phyloP scores from a whole-genome alignment of 2,797 vertebrate genomes.

The Telmatherina bonti region DNA sequence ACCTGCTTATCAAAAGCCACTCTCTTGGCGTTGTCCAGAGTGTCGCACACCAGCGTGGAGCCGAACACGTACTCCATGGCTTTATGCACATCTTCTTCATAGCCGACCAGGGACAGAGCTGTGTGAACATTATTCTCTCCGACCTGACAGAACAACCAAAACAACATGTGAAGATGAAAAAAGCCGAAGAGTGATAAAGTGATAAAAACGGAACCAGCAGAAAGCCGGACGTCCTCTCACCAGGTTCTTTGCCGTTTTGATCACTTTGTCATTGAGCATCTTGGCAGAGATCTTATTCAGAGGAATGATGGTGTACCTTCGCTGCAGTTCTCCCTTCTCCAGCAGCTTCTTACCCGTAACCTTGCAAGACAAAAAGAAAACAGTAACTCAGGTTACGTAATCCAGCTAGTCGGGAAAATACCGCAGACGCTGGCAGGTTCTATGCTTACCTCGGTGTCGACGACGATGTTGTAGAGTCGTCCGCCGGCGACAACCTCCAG shows the following conservation, averaged over 20 bases:
- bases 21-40: constrained; percentile 92
- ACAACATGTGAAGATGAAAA: neutral
- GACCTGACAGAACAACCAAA: constrained; percentile 76
- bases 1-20: constrained; percentile 94
- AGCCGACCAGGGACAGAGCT: constrained; percentile 89
- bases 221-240: constrained; percentile 76
- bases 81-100: constrained; percentile 90
- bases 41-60: constrained; percentile 90
- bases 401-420: neutral
- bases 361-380: constrained; percentile 67
- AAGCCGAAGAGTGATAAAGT: neutral
- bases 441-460: constrained; percentile 92
- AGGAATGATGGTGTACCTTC: constrained; percentile 94
- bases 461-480: constrained; percentile 93
- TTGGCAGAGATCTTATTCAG: constrained; percentile 94
- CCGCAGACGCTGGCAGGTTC: too few species aligned
- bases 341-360: constrained; percentile 94
- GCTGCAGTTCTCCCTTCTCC: constrained; percentile 92
- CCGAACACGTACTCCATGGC: constrained; percentile 98
- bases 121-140: constrained; percentile 85
- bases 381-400: neutral
- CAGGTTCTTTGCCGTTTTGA: constrained; percentile 87
- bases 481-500: constrained; percentile 94
- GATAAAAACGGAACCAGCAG: neutral
- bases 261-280: constrained; percentile 79